These are phyloP conservation scores for Petrosia ficiformis DNA, from an alignment of 37 sponge, comb jelly and placozoan species.

Conservation along the genomic window DNA sequence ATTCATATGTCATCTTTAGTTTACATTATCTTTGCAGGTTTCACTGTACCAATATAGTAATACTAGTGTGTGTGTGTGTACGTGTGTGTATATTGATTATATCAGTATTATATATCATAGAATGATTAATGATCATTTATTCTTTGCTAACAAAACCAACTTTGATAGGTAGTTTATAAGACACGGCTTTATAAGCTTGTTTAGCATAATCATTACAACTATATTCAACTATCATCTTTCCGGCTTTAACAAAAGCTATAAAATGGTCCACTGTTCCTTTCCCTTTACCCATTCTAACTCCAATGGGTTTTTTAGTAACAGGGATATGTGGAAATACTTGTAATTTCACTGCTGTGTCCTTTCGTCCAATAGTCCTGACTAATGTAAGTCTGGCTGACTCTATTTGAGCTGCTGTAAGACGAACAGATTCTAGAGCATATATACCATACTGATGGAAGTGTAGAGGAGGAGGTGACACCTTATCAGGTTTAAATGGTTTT, in stretches of 20 bases:
- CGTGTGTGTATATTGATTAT: too few species aligned
- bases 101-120: too few species aligned
- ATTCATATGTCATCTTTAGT: too few species aligned
- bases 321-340: slow-evolving; percentile 73
- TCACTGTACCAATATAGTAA: too few species aligned
- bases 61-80: too few species aligned
- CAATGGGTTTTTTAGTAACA: slow-evolving; percentile 82
- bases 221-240: slow-evolving; percentile 64
- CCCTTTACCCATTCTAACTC: slow-evolving; percentile 90
- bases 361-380: slow-evolving; percentile 44
- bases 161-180: slow-evolving; percentile 60
- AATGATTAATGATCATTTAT: too few species aligned
- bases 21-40: too few species aligned
- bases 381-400: slow-evolving; percentile 58
- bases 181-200: slow-evolving; percentile 34
- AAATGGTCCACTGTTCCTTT: slow-evolving; percentile 82
- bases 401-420: slow-evolving; percentile 54
- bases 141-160: too few species aligned
- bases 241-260: slow-evolving; percentile 66
- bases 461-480: slow-evolving; percentile 10
- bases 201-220: slow-evolving; percentile 38
- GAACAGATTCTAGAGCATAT: slow-evolving; percentile 36
- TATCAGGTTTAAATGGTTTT: slow-evolving; percentile 7
- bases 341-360: slow-evolving; percentile 29
- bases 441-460: slow-evolving; percentile 41